A percentile compares a stretch with the other conserved stretches of the same genome.
Evolutionary conservation across 2,888 invertebrate genomes (phyloP).

Genomic region (Aquatica leii): DNA sequence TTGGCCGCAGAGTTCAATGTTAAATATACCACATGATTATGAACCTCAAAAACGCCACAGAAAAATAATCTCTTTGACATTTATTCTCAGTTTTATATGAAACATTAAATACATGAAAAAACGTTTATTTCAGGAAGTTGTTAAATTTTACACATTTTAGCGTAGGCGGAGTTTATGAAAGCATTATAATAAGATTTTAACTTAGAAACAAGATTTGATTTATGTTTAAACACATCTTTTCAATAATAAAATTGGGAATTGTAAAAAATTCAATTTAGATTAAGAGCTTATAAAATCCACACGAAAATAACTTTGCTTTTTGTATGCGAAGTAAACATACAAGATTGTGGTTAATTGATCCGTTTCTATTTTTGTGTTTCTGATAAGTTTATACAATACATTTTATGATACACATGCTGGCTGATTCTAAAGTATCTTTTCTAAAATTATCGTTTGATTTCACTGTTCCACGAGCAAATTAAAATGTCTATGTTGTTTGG

Average conservation of each 20-base stretch:
- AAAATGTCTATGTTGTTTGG: too few species aligned
- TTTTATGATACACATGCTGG: too few species aligned
- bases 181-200: constrained; percentile 23
- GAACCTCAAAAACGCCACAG: constrained; percentile 33
- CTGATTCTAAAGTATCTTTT: too few species aligned
- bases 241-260: constrained; percentile 2
- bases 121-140: constrained; percentile 28
- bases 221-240: constrained; percentile 5
- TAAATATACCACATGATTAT: constrained; percentile 38
- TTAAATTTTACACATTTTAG: constrained; percentile 29
- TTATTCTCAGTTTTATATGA: constrained; percentile 33
- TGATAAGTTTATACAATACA: too few species aligned
- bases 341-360: too few species aligned
- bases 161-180: constrained; percentile 28
- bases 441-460: too few species aligned
- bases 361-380: too few species aligned
- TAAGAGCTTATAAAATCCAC: too few species aligned
- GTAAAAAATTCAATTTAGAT: background rate
- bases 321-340: background rate
- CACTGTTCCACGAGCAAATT: too few species aligned
- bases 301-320: background rate
- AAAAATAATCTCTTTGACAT: constrained; percentile 40
- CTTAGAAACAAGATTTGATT: constrained; percentile 16
- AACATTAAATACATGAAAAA: constrained; percentile 32
- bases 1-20: constrained; percentile 39